Conservation (phyloP, 2,888 invertebrate genomes). For the Mimas tiliae region DNA sequence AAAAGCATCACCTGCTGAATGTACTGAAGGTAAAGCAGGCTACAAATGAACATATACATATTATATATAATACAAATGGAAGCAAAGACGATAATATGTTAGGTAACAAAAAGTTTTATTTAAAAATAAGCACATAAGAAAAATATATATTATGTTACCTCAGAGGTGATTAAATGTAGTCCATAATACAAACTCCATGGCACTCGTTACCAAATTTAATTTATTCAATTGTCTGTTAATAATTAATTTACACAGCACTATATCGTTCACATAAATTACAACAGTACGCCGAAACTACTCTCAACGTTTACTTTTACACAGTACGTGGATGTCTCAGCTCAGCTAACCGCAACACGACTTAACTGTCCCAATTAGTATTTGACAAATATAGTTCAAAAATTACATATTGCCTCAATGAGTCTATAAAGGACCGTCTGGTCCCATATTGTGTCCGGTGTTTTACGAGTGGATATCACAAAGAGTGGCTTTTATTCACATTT, state of each 20-base stretch:
- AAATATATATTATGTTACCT: constrained; percentile 47
- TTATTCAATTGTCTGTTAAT: constrained; percentile 55
- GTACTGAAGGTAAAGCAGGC: neutral
- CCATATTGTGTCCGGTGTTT: constrained; percentile 61
- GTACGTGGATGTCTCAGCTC: constrained; percentile 48
- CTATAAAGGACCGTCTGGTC: constrained; percentile 56
- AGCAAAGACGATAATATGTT: no score
- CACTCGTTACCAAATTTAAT: constrained; percentile 44
- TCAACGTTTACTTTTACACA: constrained; percentile 48
- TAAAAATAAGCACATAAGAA: neutral
- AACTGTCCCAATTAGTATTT: constrained; percentile 55
- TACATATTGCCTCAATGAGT: constrained; percentile 55
- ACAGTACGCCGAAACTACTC: constrained; percentile 47
- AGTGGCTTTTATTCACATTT: constrained; percentile 69
- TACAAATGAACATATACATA: neutral
- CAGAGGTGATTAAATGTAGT: constrained; percentile 39
- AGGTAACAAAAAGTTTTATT: neutral
- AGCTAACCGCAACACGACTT: constrained; percentile 57
- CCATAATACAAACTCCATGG: constrained; percentile 62
- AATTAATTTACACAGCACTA: constrained; percentile 65
- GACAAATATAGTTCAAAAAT: constrained; percentile 58
- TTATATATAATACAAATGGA: neutral
- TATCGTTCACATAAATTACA: constrained; percentile 58
- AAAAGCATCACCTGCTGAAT: neutral
- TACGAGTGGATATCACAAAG: constrained; percentile 66